phyloP scores from a whole-genome alignment of 2,113 vertebrate genomes.

The Toxostoma redivivum region DNA sequence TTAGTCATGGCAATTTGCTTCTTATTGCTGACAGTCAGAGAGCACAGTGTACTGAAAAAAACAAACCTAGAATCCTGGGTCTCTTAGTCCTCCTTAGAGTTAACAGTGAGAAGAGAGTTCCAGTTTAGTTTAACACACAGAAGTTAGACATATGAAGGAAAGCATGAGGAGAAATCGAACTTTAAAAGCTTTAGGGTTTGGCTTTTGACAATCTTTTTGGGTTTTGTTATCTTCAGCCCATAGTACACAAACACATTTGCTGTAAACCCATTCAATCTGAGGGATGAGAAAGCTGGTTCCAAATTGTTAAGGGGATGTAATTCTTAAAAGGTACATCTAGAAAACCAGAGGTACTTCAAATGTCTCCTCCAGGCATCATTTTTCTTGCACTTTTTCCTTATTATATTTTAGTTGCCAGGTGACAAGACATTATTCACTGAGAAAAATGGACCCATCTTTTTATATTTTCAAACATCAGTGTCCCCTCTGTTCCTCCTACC shows the following conservation, averaged over 20 bases:
- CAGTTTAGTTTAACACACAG: neutral
- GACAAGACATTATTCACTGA: neutral
- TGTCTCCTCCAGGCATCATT: neutral
- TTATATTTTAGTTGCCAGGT: neutral
- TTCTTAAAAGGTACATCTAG: neutral
- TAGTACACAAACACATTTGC: neutral
- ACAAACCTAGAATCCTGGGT: neutral
- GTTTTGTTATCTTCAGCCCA: neutral
- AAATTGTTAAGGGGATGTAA: neutral
- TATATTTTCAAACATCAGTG: neutral
- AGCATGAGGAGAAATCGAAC: neutral
- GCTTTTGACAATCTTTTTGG: neutral
- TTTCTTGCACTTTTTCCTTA: neutral
- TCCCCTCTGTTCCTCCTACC: neutral
- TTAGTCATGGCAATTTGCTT: slow-evolving; percentile 39
- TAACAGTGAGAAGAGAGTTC: neutral
- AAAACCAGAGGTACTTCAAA: neutral
- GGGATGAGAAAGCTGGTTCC: neutral
- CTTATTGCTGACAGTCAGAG: neutral
- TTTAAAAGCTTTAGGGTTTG: neutral
- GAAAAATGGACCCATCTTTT: neutral
- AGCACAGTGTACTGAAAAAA: neutral
- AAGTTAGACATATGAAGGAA: neutral
- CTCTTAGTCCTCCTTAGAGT: neutral
- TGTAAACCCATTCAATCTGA: neutral